Evolutionary conservation across 2,888 invertebrate species (phyloP), one percentile per base, ranked within the genome.

Genomic region (Eristalis pertinax): DNA sequence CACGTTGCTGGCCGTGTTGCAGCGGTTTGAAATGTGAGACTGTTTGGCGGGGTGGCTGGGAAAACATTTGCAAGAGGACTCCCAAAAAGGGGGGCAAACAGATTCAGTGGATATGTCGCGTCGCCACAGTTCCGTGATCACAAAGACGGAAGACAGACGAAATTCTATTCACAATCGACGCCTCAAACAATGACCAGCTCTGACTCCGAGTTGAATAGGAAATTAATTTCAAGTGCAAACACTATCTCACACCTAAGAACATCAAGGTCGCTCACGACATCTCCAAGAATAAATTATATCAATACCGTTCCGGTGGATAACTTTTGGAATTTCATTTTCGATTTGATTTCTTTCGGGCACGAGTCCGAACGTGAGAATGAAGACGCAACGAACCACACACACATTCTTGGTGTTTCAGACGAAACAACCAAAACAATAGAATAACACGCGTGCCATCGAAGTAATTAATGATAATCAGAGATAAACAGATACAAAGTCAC

Each of bases 391-490:
- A 8, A 38, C 4, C 22, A 24, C 8, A 15, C 32, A 32, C 32
- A 32, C 5, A 50, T 50, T 50, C 19, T 50, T 50, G 50, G n/a
- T 50, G 19, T 50, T 8, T 19, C 50, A 41, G 32, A 5, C 50
- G 24, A 58, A 41, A 69, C n/a, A n/a, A n/a, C 8, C 22, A 56
- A 58, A 24, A 41, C 67, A 67, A 13, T 26, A 13, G 22, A 24
- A 56, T 10, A 69, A 56, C 10, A 70, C 38, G 60, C 19, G 22
- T 58, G 32, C 35, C 69, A 11, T 11, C 29, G 22, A 58, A 69
- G 56, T 74, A 74, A 74, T 75, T 65, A 75, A 65, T 38, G 75
- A 75, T 75, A 67, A 75, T 75, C 38, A 58, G 75, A 75, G 75
- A 75, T 75, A 41, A 75, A 65, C 26, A 58, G 75, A 75, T 67